Conservation (phyloP, 1,140 invertebrate genomes). For the Idris sp. region DNA sequence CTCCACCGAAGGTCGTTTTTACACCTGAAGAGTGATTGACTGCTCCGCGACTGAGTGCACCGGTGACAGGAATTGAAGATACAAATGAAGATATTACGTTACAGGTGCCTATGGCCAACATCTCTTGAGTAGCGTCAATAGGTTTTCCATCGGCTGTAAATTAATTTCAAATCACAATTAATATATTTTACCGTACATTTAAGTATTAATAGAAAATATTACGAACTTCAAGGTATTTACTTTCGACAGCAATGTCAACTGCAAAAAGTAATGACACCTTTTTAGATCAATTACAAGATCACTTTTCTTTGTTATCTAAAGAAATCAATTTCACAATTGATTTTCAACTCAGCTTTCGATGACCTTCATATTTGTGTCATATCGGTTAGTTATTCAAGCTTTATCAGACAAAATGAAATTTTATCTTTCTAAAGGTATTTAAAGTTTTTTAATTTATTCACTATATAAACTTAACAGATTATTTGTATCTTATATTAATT, state of each 20-base stretch:
- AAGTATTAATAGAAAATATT: background rate
- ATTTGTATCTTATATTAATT: too few species aligned
- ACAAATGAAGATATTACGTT: slow-evolving; percentile 92
- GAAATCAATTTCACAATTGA: too few species aligned
- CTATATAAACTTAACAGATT: too few species aligned
- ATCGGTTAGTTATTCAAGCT: too few species aligned
- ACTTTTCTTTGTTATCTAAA: too few species aligned
- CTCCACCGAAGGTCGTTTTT: slow-evolving; percentile 86
- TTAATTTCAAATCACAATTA: slow-evolving; percentile 8
- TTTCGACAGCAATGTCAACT: background rate
- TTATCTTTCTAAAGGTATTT: too few species aligned
- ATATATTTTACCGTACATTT: background rate
- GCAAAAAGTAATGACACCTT: too few species aligned
- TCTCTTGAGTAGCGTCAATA: slow-evolving; percentile 88
- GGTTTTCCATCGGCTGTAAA: slow-evolving; percentile 81
- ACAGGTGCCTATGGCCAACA: slow-evolving; percentile 87
- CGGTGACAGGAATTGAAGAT: slow-evolving; percentile 91
- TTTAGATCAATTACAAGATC: too few species aligned
- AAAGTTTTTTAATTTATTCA: too few species aligned
- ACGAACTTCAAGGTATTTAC: slow-evolving; percentile 1
- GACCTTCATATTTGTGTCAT: too few species aligned
- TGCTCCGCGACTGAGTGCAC: slow-evolving; percentile 89
- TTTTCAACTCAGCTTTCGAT: too few species aligned
- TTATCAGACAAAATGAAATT: too few species aligned
- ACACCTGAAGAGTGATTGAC: slow-evolving; percentile 93